Percentiles rank a stretch among this genome's conserved stretches.
Evolutionary conservation across 2,113 vertebrate genomes (phyloP).

Genomic region (Neolamprologus sp.): DNA sequence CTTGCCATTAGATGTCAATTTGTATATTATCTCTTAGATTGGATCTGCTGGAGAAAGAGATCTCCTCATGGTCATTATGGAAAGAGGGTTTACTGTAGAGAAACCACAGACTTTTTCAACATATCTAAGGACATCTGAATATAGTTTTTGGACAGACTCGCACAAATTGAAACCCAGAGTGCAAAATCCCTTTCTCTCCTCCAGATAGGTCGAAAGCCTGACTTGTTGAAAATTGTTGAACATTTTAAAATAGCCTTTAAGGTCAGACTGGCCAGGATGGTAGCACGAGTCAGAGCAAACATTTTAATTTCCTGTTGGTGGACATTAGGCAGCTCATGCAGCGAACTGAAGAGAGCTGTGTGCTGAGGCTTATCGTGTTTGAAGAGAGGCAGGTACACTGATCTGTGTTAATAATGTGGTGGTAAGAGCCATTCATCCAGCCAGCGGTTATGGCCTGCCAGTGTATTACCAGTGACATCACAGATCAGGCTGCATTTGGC

Average conservation of each 20-base stretch:
- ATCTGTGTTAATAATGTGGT: conserved; percentile 46
- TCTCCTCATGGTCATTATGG: background rate
- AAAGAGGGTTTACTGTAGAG: background rate
- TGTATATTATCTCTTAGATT: background rate
- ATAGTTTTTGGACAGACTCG: background rate
- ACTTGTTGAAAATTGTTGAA: background rate
- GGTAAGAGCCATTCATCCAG: conserved; percentile 27
- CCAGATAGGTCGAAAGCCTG: background rate
- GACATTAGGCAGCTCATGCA: background rate
- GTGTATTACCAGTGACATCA: conserved; percentile 49
- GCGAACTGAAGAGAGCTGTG: background rate
- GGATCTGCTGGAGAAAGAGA: background rate
- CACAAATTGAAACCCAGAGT: background rate
- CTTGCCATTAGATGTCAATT: background rate
- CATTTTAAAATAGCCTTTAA: background rate
- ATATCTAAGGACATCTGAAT: background rate
- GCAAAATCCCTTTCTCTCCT: background rate
- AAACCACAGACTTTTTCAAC: background rate
- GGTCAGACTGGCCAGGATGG: background rate
- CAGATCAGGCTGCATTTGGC: conserved; percentile 36
- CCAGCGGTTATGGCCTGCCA: conserved; percentile 21
- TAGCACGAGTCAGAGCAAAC: background rate
- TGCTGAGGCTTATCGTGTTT: conserved; percentile 33
- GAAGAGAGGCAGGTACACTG: conserved; percentile 52
- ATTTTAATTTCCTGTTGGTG: conserved; percentile 15